Evolutionary conservation across 2,797 vertebrate genomes (phyloP).

Genomic region (Mastacembelus armatus): DNA sequence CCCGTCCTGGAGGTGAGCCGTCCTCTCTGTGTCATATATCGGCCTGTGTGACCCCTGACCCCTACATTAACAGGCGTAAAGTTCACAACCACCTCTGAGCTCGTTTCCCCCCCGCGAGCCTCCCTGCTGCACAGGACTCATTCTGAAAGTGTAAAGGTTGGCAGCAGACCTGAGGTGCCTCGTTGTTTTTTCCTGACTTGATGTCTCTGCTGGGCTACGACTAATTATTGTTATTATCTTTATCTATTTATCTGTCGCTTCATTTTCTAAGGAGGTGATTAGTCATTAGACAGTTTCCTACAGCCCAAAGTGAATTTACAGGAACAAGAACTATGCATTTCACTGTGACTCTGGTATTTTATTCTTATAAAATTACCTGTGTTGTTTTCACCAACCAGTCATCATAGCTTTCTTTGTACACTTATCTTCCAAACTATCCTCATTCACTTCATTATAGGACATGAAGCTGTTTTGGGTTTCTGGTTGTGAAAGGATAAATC

Average conservation of each 20-base stretch:
- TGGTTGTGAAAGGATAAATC: not conserved
- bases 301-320: not conserved
- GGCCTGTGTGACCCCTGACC: conserved; percentile 12
- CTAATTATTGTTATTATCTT: not conserved
- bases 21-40: not conserved
- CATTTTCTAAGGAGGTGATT: too few species aligned
- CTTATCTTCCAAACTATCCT: not conserved
- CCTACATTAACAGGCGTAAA: not conserved
- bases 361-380: not conserved
- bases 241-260: too few species aligned
- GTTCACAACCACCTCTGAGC: conserved; percentile 8
- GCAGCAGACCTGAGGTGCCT: not conserved
- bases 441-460: not conserved
- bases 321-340: too few species aligned
- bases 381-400: not conserved
- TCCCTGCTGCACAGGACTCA: conserved; percentile 27
- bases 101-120: not conserved
- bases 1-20: conserved; percentile 91
- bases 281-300: not conserved
- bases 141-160: conserved; percentile 49
- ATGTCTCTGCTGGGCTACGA: not conserved
- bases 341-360: not conserved
- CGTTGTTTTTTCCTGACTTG: not conserved
- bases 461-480: not conserved
- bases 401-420: too few species aligned